Percentiles rank a stretch among this genome's conserved stretches.
Evolutionary conservation across 53 echinoderm and acorn worm species (phyloP).

Genomic region (Mesocentrotus franciscanus): DNA sequence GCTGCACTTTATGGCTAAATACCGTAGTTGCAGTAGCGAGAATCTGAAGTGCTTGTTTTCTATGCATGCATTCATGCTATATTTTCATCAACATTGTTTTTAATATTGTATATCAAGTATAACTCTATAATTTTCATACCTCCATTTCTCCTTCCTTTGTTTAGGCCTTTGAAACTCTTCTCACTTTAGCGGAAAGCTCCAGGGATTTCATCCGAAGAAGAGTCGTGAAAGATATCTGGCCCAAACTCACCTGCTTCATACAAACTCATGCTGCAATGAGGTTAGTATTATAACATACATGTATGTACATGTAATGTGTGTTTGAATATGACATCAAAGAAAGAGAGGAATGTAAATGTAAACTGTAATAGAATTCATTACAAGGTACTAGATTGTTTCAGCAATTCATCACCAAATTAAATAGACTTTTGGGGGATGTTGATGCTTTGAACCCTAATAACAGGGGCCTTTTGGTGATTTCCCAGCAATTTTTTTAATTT

Average conservation of each 20-base stretch:
- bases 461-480: too few species aligned
- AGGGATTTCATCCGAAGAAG: conserved; percentile 87
- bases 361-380: too few species aligned
- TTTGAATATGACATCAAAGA: neutral
- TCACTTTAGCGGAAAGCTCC: conserved; percentile 73
- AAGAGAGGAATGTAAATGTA: neutral
- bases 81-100: neutral
- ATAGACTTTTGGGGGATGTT: too few species aligned
- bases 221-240: conserved; percentile 85
- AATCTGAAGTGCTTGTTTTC: neutral
- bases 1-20: too few species aligned
- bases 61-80: neutral
- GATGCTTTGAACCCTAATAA: neutral
- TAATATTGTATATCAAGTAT: neutral
- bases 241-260: conserved; percentile 78
- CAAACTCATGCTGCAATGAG: conserved; percentile 77
- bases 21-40: too few species aligned
- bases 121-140: neutral
- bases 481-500: too few species aligned
- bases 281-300: conserved; percentile 45
- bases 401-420: neutral
- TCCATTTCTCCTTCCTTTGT: neutral
- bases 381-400: too few species aligned
- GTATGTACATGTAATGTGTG: neutral
- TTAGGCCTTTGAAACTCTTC: conserved; percentile 88